Evolutionary conservation across 2,888 invertebrate species (phyloP).

Genomic region (Diarsia rubi): DNA sequence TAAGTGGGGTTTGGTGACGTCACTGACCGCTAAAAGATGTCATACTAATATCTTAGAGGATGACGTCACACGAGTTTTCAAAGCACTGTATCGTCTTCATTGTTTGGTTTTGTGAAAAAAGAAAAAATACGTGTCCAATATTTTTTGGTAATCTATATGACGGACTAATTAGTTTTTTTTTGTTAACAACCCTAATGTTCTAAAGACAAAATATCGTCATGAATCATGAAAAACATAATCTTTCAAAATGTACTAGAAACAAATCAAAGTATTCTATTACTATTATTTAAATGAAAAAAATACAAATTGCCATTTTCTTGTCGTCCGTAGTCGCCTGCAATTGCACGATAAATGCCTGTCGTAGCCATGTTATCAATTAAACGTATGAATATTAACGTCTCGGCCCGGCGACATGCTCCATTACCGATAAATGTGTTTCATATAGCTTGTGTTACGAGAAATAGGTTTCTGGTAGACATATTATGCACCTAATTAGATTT

Average conservation of each 20-base stretch:
- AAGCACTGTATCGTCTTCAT: too few species aligned
- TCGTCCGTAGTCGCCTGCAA: constrained; percentile 17
- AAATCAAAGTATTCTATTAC: not conserved
- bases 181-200: too few species aligned
- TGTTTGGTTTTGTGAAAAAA: too few species aligned
- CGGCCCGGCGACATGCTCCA: constrained; percentile 39
- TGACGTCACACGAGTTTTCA: too few species aligned
- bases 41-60: too few species aligned
- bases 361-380: constrained; percentile 58
- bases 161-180: too few species aligned
- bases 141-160: too few species aligned
- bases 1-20: too few species aligned
- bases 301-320: constrained; percentile 37
- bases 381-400: constrained; percentile 49
- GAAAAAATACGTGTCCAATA: too few species aligned
- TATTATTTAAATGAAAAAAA: constrained; percentile 10
- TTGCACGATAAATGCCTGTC: constrained; percentile 48
- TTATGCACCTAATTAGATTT: not conserved
- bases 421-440: constrained; percentile 52
- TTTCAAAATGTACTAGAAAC: not conserved
- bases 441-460: constrained; percentile 11
- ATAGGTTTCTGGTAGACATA: not conserved
- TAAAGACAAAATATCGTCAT: not conserved
- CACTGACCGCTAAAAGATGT: too few species aligned
- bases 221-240: not conserved